These are phyloP conservation scores for Edolisoma coerulescens DNA, from an alignment of 2,113 vertebrate species.

Conservation along the genomic window DNA sequence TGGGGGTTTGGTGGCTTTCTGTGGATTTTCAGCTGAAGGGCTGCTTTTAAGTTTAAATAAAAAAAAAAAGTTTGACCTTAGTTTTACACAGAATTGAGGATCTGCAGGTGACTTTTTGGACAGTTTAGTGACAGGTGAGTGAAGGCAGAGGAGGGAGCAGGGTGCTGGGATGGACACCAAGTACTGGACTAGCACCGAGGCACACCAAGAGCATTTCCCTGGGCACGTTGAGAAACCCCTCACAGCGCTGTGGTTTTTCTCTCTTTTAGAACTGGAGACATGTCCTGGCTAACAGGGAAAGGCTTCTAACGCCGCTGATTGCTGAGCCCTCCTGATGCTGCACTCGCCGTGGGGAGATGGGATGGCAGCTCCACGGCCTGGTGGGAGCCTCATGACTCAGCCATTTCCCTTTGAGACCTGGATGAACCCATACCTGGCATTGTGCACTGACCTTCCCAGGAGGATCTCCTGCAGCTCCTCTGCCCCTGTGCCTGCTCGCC, in stretches of 20 bases:
- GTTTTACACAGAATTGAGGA: neutral
- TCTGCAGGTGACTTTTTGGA: neutral
- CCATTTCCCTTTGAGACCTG: neutral
- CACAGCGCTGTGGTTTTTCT: neutral
- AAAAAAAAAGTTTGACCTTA: neutral
- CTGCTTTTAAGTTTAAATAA: neutral
- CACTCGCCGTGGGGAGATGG: rapidly evolving
- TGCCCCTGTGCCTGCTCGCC: neutral
- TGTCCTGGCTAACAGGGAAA: slow-evolving; percentile 74
- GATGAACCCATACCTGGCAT: neutral
- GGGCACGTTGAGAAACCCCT: rapidly evolving
- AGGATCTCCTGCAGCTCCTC: neutral
- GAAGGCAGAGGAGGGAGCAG: neutral
- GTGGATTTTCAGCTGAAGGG: neutral
- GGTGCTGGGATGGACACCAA: neutral
- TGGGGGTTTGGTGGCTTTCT: neutral
- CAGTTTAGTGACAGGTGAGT: neutral
- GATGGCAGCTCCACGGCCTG: rapidly evolving
- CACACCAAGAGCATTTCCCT: neutral
- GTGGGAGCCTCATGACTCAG: neutral
- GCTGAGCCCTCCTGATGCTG: neutral
- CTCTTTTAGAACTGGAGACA: slow-evolving; percentile 67
- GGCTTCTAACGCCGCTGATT: neutral
- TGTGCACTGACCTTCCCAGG: neutral
- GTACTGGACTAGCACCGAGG: neutral